A percentile compares a stretch with the other conserved stretches of the same genome.
phyloP scores from a whole-genome alignment of 2,888 invertebrate genomes.

The Lysandra coridon region DNA sequence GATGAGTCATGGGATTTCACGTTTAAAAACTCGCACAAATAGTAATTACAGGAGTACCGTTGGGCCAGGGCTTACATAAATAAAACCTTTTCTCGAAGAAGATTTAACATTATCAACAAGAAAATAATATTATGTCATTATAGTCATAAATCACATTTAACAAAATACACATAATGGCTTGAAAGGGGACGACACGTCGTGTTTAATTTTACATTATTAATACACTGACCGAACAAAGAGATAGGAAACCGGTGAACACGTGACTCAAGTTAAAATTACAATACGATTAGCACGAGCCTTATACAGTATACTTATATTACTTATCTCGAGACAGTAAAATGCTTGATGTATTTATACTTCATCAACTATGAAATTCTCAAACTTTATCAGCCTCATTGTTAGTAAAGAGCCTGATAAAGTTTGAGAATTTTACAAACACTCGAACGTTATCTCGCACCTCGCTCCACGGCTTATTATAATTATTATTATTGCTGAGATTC shows the following conservation, averaged over 20 bases:
- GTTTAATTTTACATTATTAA: neutral
- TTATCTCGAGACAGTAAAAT: neutral
- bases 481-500: neutral
- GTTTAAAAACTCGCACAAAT: neutral
- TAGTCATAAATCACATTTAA: neutral
- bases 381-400: neutral
- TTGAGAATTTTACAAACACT: constrained; percentile 8
- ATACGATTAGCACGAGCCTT: neutral
- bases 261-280: neutral
- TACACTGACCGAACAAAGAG: neutral
- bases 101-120: neutral
- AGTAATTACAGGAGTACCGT: neutral
- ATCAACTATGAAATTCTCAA: neutral
- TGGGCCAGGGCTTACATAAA: neutral
- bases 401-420: neutral
- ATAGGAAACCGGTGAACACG: neutral
- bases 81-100: neutral
- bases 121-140: neutral
- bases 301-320: neutral
- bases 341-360: neutral
- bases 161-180: neutral
- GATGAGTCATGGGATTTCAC: constrained; percentile 4
- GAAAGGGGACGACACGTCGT: neutral
- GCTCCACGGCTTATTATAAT: neutral
- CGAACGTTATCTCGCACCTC: constrained; percentile 19